phyloP scores from a whole-genome alignment of 2,888 invertebrate genomes.

The Tinea trinotella region DNA sequence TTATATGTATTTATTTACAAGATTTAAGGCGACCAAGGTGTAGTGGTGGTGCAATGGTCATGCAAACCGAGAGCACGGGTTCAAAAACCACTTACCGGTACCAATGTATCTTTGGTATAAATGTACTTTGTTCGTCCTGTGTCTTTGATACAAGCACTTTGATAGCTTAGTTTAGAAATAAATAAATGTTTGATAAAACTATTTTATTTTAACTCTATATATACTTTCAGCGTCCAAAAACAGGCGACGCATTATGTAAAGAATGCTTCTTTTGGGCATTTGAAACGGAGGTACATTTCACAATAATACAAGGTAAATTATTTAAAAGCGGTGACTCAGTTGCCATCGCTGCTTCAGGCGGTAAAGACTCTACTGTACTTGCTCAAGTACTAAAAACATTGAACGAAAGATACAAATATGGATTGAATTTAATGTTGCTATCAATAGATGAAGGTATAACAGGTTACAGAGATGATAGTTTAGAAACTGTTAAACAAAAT shows the following conservation, averaged over 20 bases:
- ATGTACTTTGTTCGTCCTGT: too few relatives aligned
- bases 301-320: constrained; percentile 84
- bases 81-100: too few relatives aligned
- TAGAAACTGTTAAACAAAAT: constrained; percentile 96
- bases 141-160: too few relatives aligned
- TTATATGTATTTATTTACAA: constrained; percentile 1
- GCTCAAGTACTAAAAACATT: constrained; percentile 93
- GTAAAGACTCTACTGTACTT: constrained; percentile 97
- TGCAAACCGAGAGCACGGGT: too few relatives aligned
- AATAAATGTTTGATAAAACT: not conserved
- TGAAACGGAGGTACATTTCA: constrained; percentile 95
- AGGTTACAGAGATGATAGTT: constrained; percentile 95
- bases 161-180: too few relatives aligned
- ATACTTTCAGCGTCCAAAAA: constrained; percentile 85
- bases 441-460: constrained; percentile 99
- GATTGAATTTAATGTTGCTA: constrained; percentile 88
- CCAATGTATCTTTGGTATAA: too few relatives aligned
- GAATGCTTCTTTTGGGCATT: constrained; percentile 95
- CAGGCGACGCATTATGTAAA: constrained; percentile 92
- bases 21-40: too few relatives aligned
- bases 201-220: constrained; percentile 7
- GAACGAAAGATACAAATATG: constrained; percentile 92
- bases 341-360: constrained; percentile 94
- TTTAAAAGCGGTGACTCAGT: constrained; percentile 89
- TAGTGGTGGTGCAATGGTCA: too few relatives aligned